phyloP scores from a whole-genome alignment of 2,797 vertebrate species.

The Pseudomugil tenellus region DNA sequence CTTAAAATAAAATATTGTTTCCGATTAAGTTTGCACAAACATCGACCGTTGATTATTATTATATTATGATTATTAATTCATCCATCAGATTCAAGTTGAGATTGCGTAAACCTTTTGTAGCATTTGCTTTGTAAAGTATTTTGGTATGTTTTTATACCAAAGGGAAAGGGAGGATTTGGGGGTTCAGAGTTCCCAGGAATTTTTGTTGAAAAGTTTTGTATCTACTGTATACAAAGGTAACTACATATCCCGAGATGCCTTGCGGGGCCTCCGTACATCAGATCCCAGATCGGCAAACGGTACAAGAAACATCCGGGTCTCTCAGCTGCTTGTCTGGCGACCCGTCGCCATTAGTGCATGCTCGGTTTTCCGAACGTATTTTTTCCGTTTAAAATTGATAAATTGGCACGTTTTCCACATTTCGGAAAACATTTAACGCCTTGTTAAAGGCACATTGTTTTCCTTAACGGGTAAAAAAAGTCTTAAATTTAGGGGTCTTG shows the following conservation, averaged over 20 bases:
- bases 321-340: conserved; percentile 86
- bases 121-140: neutral
- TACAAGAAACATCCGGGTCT: conserved; percentile 87
- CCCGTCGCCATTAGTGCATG: conserved; percentile 91
- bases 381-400: conserved; percentile 61
- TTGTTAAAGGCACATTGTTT: conserved; percentile 65
- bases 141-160: neutral
- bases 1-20: no score
- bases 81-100: no score
- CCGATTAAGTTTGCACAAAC: no score
- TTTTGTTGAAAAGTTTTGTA: no score
- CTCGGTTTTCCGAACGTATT: conserved; percentile 20
- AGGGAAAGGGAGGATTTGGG: neutral
- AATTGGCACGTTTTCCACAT: conserved; percentile 69
- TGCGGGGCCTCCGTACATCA: neutral
- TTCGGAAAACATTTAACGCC: conserved; percentile 69
- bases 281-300: conserved; percentile 28
- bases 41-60: no score
- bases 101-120: no score
- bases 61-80: no score
- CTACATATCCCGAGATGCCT: conserved; percentile 78
- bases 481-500: conserved; percentile 65
- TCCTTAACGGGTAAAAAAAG: conserved; percentile 49
- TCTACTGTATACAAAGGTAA: no score
- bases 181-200: no score